Conservation (phyloP, 2,113 vertebrate genomes). For the Tetrax tetrax region DNA sequence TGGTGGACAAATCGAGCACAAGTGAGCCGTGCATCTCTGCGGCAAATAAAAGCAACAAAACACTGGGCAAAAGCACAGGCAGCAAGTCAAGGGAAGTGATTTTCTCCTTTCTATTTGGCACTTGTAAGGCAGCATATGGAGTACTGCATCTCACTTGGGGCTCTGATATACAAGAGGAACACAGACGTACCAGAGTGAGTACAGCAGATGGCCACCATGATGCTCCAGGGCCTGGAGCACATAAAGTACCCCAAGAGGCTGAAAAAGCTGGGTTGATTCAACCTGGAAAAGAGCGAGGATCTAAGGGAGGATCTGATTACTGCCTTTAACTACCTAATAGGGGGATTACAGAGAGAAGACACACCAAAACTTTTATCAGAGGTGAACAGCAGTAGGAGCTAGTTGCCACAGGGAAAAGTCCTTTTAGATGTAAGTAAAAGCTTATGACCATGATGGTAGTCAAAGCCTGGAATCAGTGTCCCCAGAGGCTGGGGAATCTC, state of each 20-base stretch:
- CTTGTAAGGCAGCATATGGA: not conserved
- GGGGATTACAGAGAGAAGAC: not conserved
- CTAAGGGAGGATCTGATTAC: not conserved
- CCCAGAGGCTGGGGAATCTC: not conserved
- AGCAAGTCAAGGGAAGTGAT: not conserved
- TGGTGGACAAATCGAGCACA: not conserved
- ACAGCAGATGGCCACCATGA: not conserved
- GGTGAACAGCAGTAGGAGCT: accelerated
- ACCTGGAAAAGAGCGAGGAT: not conserved
- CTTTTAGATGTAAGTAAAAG: not conserved
- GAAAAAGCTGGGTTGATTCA: not conserved
- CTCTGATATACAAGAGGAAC: not conserved
- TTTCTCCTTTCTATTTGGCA: not conserved
- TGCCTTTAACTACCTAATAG: not conserved
- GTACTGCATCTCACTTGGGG: not conserved
- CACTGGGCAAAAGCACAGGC: not conserved
- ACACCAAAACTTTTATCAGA: not conserved
- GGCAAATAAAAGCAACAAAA: not conserved
- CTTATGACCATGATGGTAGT: not conserved
- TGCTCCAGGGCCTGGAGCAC: not conserved
- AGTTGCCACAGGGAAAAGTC: not conserved
- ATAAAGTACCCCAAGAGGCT: not conserved
- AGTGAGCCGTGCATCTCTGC: not conserved
- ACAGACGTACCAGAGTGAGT: not conserved
- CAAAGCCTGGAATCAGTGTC: not conserved